Evolutionary conservation across 2,888 invertebrate species (phyloP), one percentile per base, ranked within the genome.

Genomic region (Aporophyla lueneburgensis): DNA sequence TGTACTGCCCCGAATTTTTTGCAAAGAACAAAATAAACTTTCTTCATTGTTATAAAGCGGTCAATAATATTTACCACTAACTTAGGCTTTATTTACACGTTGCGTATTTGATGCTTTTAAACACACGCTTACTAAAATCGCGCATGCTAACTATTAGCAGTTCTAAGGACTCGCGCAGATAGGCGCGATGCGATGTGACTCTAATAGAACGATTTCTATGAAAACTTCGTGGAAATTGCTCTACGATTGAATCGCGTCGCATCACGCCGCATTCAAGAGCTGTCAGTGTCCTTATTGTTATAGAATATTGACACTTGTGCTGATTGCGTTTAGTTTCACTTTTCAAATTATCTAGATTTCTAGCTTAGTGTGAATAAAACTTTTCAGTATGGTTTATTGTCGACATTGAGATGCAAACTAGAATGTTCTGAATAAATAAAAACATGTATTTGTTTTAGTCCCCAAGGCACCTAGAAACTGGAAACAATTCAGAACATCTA

Each of bases 1-100:
- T 84, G 73, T 72, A 65, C 68, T 79, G 40, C 27, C 1, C 67
- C 54, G 5, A 81, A 79, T 65, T 46, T 63, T 56, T 43, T 33
- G 24, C 43, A 79, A 79, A 72, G 74, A 80, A 46, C 43, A 69
- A 67, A 63, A 53, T n/a, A 54, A 83, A 67, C 67, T 68, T 84
- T 79, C 66, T 71, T 78, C 79, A 78, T 83, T 80, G 63, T 71
- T 72, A 51, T 58, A 49, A 43, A 40, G 49, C 54, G 74, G 63
- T 59, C 61, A 56, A 66, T 66, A 77, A 83, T 83, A 66, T 83
- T 83, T 66, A 66, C 51, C 51, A 43, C 69, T 49, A 51, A 59
- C 21, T 56, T 51, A 78, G 54, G 68, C 49, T 46, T 2, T 53
- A 40, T 46, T 19, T 65, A 54, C 14, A 65, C 49, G 40, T 58